These are phyloP conservation scores for Lagorchestes hirsutus DNA, from an alignment of 2,797 vertebrate species.

Conservation along the genomic window DNA sequence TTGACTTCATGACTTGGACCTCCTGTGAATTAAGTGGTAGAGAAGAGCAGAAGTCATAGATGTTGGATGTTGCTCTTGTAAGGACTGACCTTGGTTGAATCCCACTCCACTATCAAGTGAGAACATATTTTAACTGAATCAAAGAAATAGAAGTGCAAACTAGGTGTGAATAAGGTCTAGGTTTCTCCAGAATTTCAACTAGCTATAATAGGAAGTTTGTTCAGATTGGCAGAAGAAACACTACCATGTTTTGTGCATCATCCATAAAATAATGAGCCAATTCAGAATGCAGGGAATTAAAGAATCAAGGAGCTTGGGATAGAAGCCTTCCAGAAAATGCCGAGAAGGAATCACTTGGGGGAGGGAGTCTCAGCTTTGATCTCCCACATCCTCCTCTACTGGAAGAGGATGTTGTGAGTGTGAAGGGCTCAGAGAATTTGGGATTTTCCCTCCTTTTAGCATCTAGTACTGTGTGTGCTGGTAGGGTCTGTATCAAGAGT, in stretches of 20 bases:
- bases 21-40: background rate
- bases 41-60: background rate
- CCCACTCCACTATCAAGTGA: background rate
- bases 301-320: background rate
- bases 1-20: background rate
- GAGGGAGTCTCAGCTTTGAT: background rate
- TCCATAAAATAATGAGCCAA: background rate
- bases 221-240: background rate
- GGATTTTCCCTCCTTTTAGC: background rate
- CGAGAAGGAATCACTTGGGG: background rate
- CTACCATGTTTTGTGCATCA: background rate
- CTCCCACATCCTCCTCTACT: background rate
- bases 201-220: background rate
- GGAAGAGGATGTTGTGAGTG: background rate
- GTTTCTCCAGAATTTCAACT: background rate
- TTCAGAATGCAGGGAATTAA: background rate
- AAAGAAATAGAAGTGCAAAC: background rate
- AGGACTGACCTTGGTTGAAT: background rate
- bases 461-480: background rate
- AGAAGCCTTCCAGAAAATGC: background rate
- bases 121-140: background rate
- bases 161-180: background rate
- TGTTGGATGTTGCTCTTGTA: background rate
- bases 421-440: background rate
- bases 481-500: background rate